Conservation (phyloP, 2,113 vertebrate genomes). For the Uropsilus gracilis region DNA sequence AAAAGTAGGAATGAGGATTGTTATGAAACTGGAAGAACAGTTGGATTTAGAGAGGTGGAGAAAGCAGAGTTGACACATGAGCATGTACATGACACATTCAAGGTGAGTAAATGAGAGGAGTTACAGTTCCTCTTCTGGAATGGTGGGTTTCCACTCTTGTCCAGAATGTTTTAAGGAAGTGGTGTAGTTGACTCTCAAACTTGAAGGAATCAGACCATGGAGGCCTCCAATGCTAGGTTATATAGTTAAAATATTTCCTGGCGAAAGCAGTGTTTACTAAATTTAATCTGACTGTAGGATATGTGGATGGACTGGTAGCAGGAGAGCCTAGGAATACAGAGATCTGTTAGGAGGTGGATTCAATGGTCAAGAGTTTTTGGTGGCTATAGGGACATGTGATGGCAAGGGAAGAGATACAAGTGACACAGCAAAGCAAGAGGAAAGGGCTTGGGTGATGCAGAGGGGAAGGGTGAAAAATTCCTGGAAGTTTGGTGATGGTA, state of each 20-base stretch:
- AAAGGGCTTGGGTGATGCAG: not conserved
- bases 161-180: not conserved
- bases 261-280: not conserved
- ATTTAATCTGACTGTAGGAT: not conserved
- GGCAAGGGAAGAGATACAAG: not conserved
- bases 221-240: not conserved
- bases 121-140: not conserved
- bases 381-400: not conserved
- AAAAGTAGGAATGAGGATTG: not conserved
- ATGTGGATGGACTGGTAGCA: not conserved
- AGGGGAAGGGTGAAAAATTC: not conserved
- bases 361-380: not conserved
- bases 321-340: not conserved
- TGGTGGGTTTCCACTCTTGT: not conserved
- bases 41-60: not conserved
- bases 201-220: not conserved
- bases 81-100: not conserved
- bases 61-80: not conserved
- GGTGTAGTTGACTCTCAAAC: not conserved
- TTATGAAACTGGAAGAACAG: not conserved
- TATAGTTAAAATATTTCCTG: not conserved
- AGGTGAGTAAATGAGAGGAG: not conserved
- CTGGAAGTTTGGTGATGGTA: slow-evolving; percentile 28
- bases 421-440: not conserved
- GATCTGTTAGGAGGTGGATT: not conserved